Conservation (phyloP, 2,797 vertebrate genomes). For the Gobio occitaniae region DNA sequence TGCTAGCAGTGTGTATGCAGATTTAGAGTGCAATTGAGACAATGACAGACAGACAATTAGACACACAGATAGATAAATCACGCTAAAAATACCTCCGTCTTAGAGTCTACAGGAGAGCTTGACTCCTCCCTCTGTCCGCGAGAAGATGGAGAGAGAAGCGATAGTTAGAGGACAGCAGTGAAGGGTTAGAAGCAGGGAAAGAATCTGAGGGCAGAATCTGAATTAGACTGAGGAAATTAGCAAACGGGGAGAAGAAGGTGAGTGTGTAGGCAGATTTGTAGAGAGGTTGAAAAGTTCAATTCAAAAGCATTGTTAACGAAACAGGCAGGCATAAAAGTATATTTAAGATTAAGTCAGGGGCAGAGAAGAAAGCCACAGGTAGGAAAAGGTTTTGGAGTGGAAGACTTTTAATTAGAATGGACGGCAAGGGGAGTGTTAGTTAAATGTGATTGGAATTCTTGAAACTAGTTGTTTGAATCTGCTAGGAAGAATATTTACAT, state of each 20-base stretch:
- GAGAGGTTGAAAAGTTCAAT: constrained; percentile 54
- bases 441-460: constrained; percentile 34
- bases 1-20: constrained; percentile 32
- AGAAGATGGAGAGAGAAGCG: constrained; percentile 57
- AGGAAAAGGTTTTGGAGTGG: constrained; percentile 14
- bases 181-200: constrained; percentile 47
- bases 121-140: constrained; percentile 79
- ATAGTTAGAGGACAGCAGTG: constrained; percentile 56
- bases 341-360: constrained; percentile 34
- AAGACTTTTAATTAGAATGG: constrained; percentile 50
- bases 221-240: constrained; percentile 38
- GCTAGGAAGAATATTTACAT: constrained; percentile 2
- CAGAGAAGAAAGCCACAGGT: not conserved
- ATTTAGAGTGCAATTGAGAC: constrained; percentile 36
- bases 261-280: constrained; percentile 25
- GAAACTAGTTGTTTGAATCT: constrained; percentile 5
- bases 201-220: constrained; percentile 25
- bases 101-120: constrained; percentile 78
- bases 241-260: constrained; percentile 33
- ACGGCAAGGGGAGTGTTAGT: constrained; percentile 47
- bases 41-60: constrained; percentile 65
- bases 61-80: constrained; percentile 59
- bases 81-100: constrained; percentile 80
- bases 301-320: constrained; percentile 44
- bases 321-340: constrained; percentile 26